phyloP scores from a whole-genome alignment of 2,888 invertebrate species.

The Thera obeliscata region DNA sequence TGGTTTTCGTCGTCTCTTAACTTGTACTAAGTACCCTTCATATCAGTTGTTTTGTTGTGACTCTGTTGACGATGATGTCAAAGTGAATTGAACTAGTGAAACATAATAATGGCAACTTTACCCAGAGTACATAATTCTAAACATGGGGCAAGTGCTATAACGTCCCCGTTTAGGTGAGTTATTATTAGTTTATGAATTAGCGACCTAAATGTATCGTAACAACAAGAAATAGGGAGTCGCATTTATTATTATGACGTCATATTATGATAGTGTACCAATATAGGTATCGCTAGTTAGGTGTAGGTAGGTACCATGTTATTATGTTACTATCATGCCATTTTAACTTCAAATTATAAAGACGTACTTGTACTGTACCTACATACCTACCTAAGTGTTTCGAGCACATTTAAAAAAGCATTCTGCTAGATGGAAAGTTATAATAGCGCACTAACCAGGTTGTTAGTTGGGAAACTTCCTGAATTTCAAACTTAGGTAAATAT shows the following conservation, averaged over 20 bases:
- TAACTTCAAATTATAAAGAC: not conserved
- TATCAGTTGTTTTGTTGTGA: slow-evolving; percentile 33
- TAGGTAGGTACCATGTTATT: too few species aligned
- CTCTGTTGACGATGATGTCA: slow-evolving; percentile 34
- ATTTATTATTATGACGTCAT: not conserved
- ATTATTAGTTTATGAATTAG: slow-evolving; percentile 33
- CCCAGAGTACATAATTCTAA: slow-evolving; percentile 74
- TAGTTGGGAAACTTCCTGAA: too few species aligned
- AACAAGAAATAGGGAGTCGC: not conserved
- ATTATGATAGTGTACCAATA: not conserved
- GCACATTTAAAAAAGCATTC: too few species aligned
- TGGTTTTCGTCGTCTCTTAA: slow-evolving; percentile 5
- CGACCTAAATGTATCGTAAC: not conserved
- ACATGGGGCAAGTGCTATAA: slow-evolving; percentile 60
- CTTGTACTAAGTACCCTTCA: not conserved
- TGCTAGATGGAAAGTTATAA: too few species aligned
- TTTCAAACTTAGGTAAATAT: too few species aligned
- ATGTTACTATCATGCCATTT: not conserved
- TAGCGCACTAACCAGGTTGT: too few species aligned
- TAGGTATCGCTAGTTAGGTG: not conserved
- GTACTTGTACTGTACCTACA: too few species aligned
- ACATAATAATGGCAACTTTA: slow-evolving; percentile 72
- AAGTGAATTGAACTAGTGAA: slow-evolving; percentile 39
- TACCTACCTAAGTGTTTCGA: too few species aligned
- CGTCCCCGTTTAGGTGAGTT: slow-evolving; percentile 75